Percentiles rank a stretch among this genome's conserved stretches.
These are phyloP conservation scores for Trissolcus basalis DNA, from an alignment of 1,140 invertebrate species.

Conservation along the genomic window DNA sequence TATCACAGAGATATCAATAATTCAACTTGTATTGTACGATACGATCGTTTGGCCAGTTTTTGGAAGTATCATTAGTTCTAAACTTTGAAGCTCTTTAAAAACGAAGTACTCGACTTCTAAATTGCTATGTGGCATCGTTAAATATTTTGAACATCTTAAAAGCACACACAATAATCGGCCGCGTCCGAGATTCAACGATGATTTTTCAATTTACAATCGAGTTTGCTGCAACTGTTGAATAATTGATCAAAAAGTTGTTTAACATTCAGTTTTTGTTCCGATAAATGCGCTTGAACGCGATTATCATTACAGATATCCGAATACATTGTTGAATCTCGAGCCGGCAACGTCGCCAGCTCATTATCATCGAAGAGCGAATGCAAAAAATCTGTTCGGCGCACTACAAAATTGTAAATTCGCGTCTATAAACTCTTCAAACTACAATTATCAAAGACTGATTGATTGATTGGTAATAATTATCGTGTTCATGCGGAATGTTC, in stretches of 20 bases:
- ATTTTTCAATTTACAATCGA: slow-evolving; percentile 9
- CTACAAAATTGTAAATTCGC: slow-evolving; percentile 47
- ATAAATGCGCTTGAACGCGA: slow-evolving; percentile 1
- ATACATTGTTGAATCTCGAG: slow-evolving; percentile 1
- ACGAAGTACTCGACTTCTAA: slow-evolving; percentile 4
- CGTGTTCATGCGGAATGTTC: slow-evolving; percentile 21
- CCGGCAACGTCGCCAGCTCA: slow-evolving; percentile 8
- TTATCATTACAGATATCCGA: slow-evolving; percentile 13
- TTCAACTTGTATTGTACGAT: slow-evolving; percentile 12
- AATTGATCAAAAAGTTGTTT: slow-evolving; percentile 12
- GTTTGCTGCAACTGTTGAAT: slow-evolving; percentile 15
- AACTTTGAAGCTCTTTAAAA: slow-evolving; percentile 5
- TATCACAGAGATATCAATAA: slow-evolving; percentile 27
- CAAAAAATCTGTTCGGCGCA: slow-evolving; percentile 15
- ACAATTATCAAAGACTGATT: slow-evolving; percentile 43
- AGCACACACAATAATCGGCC: no score
- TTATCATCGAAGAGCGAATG: slow-evolving; percentile 34
- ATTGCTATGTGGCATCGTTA: neutral
- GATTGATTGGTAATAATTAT: slow-evolving; percentile 20
- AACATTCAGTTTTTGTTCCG: slow-evolving; percentile 23
- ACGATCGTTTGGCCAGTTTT: slow-evolving; percentile 10
- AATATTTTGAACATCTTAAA: no score
- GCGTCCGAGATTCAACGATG: neutral
- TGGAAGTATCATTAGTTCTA: slow-evolving; percentile 2
- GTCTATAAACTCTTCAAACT: slow-evolving; percentile 22